Conservation (phyloP, 2,113 vertebrate genomes). For the Leptosomus discolor region DNA sequence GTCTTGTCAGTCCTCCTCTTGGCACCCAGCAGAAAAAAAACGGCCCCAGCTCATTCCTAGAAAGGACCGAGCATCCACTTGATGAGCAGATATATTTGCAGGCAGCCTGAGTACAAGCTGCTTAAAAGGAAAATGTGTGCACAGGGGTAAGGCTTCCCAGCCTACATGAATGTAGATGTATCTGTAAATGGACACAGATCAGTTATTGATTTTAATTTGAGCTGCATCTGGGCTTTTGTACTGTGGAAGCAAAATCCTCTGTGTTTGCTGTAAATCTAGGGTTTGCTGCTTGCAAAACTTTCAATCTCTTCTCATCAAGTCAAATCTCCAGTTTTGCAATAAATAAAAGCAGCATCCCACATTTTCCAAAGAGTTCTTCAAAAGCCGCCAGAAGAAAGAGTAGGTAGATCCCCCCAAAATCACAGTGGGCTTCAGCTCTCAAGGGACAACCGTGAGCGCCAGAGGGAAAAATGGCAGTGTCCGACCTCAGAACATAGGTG, state of each 20-base stretch:
- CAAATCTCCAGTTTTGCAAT: not conserved
- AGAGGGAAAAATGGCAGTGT: not conserved
- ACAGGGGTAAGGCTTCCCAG: not conserved
- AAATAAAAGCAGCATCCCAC: not conserved
- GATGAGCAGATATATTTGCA: not conserved
- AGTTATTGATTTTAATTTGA: slow-evolving; percentile 22
- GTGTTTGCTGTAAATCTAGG: not conserved
- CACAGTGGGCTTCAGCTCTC: not conserved
- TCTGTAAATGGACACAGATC: not conserved
- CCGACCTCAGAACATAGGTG: not conserved
- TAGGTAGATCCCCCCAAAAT: not conserved
- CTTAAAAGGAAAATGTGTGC: not conserved
- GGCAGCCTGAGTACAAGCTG: not conserved
- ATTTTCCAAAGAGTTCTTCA: not conserved
- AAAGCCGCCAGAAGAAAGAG: not conserved
- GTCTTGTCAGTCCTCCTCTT: not conserved
- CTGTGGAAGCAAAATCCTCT: not conserved
- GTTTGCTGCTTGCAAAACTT: not conserved
- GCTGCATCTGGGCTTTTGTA: not conserved
- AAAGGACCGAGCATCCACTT: not conserved
- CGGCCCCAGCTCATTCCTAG: not conserved
- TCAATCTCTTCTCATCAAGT: not conserved
- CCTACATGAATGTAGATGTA: not conserved
- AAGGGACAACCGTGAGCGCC: not conserved
- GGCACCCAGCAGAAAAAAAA: not conserved